Base-by-base conservation (phyloP, 2,888 invertebrate genomes). In the Pterostichus madidus region DNA sequence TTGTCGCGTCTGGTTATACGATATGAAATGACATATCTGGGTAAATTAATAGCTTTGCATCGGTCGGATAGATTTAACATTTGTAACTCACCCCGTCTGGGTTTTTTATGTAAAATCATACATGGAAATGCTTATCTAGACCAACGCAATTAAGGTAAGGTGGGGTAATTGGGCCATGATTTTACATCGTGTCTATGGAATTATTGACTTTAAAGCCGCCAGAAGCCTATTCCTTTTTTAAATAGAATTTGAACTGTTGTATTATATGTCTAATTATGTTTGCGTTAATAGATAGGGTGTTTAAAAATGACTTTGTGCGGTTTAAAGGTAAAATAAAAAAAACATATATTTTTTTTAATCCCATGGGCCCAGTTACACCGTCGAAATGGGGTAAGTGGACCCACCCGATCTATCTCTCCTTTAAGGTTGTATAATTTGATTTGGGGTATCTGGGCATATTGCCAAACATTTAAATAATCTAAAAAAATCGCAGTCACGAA, bases 331-430 rank as follows among this genome's bases (percentile, higher is more conserved):
- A 17, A n/a, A n/a, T n/a, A n/a, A n/a, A n/a, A n/a, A 68, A 68
- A 68, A 68, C 1, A 68, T 0, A 68, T 31, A 61, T 61, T 6
- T 68, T 68, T 68, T 39, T 68, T 32, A 10, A 1, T 13, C 35
- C 39, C 39, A 39, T 68, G 61, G 68, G 68, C 39, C 68, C 68
- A 68, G 68, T 68, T 68, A 68, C 68, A 2, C 35, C 68, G 39
- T 39, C 39, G 17, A 68, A 68, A 39, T 68, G 35, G 35, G 68
- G 68, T 68, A 68, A 68, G 35, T 68, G 35, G 35, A 68, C 68
- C 35, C 2, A 3, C 13, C 15, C 68, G 1, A 68, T 68, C n/a
- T 68, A 68, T 68, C 68, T 68, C 3, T n/a, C n/a, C n/a, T 39
- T 35, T 35, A 68, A 39, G 68, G 2, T 68, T 39, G n/a, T 68